These are phyloP conservation scores for Nasua narica DNA, from an alignment of 2,797 vertebrate species.

Conservation along the genomic window DNA sequence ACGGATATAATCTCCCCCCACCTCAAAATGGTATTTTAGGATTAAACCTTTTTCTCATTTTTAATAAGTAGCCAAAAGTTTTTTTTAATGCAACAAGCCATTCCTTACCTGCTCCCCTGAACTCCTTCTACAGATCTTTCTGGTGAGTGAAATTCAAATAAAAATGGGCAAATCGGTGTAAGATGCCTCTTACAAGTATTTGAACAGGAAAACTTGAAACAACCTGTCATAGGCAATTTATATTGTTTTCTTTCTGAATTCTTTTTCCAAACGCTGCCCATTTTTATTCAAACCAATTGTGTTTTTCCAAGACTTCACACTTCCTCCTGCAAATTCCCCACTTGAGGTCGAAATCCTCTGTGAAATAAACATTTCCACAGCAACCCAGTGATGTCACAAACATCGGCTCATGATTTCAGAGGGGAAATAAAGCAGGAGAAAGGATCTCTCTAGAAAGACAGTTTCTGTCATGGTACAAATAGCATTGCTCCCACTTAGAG, in stretches of 20 bases:
- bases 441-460: neutral
- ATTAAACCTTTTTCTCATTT: neutral
- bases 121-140: conserved; percentile 46
- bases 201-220: conserved; percentile 35
- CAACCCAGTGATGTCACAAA: neutral
- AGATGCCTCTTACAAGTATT: neutral
- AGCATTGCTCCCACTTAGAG: neutral
- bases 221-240: neutral
- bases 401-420: neutral
- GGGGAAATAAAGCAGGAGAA: neutral
- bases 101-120: neutral
- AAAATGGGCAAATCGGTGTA: neutral
- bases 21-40: neutral
- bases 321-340: conserved; percentile 40
- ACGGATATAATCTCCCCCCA: neutral
- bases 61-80: conserved; percentile 26
- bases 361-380: conserved; percentile 54
- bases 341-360: conserved; percentile 51
- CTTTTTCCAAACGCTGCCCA: conserved; percentile 32
- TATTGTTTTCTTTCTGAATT: conserved; percentile 39
- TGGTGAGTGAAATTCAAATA: conserved; percentile 43
- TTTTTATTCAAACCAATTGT: conserved; percentile 49
- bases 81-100: conserved; percentile 13
- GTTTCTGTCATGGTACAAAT: neutral
- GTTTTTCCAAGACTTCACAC: conserved; percentile 60